These are phyloP conservation scores for Gibbula magus DNA, from an alignment of 2,888 invertebrate genomes.

Conservation along the genomic window DNA sequence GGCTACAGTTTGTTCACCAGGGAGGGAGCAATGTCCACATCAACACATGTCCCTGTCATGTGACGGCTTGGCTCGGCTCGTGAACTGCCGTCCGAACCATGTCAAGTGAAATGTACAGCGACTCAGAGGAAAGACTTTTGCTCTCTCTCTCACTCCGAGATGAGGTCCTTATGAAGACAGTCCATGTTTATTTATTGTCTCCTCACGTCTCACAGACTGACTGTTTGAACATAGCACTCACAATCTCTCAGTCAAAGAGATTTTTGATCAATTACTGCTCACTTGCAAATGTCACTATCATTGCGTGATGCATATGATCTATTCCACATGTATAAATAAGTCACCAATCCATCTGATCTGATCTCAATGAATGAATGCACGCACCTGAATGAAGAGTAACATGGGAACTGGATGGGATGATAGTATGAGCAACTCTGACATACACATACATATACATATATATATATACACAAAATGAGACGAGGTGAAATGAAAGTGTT, in stretches of 20 bases:
- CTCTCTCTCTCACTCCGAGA: too few relatives aligned
- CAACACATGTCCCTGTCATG: not conserved
- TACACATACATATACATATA: not conserved
- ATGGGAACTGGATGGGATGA: not conserved
- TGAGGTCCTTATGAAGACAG: too few relatives aligned
- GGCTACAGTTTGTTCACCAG: too few relatives aligned
- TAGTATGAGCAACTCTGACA: not conserved
- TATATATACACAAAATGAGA: constrained; percentile 10
- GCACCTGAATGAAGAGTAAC: not conserved
- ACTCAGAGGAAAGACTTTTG: not conserved
- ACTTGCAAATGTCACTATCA: not conserved
- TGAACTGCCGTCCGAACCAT: not conserved
- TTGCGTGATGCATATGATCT: not conserved
- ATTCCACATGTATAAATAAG: not conserved
- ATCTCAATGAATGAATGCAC: not conserved
- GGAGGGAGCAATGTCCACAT: too few relatives aligned
- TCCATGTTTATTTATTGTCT: too few relatives aligned
- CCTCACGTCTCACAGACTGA: too few relatives aligned
- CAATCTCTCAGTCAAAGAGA: not conserved
- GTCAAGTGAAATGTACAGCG: constrained; percentile 14
- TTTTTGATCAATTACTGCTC: not conserved
- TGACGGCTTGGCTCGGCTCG: not conserved
- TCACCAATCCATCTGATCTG: not conserved
- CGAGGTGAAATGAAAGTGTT: not conserved
- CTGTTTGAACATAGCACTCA: constrained; percentile 18